Evolutionary conservation across 2,113 vertebrate species (phyloP), one percentile per base, ranked within the genome.

Genomic region (Hippolais icterina): DNA sequence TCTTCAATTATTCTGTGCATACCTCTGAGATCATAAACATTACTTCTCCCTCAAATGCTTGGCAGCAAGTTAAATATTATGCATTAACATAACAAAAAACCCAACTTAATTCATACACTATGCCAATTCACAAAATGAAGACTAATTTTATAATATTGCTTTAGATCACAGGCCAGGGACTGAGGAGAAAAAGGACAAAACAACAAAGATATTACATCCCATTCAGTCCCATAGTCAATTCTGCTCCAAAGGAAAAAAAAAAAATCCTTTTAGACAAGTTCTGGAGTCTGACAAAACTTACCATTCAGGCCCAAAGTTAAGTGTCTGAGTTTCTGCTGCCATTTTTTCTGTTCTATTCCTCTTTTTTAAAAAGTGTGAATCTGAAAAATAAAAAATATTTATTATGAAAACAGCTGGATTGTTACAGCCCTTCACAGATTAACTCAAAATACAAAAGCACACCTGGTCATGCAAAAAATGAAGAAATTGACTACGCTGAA

Each of bases 221-320:
- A 28, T n/a, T 72, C 41, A 31, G 15, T 52, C n/a, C 47, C 21
- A 83, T 2, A 27, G 84, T 9, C 44, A 42, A 60, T 28, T 70
- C 41, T 15, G 28, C 29, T 39, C n/a, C 57, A 52, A 74, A 57
- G 22, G 25, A 25, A 31, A 53, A 25, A 31, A 53, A 25, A 20
- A 64, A 54, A 66, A 10, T 17, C 17, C 11, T 46, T 87, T 60
- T 28, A 59, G 41, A 87, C 19, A 56, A 83, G 37, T 72, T 82
- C 71, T 18, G 6, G 5, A 88, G 7, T 64, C 17, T n/a, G 57
- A 68, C 14, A 76, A 63, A 24, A 98, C 98, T 99, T 97, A 99
- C 99, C 99, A 99, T 99, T 99, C 99, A 98, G 99, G 99, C 98
- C 99, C 99, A 96, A 99, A 99, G 98, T 99, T 99, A 98, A 99